Evolutionary conservation across 2,888 invertebrate species (phyloP).

Genomic region (Tetragonisca angustula): DNA sequence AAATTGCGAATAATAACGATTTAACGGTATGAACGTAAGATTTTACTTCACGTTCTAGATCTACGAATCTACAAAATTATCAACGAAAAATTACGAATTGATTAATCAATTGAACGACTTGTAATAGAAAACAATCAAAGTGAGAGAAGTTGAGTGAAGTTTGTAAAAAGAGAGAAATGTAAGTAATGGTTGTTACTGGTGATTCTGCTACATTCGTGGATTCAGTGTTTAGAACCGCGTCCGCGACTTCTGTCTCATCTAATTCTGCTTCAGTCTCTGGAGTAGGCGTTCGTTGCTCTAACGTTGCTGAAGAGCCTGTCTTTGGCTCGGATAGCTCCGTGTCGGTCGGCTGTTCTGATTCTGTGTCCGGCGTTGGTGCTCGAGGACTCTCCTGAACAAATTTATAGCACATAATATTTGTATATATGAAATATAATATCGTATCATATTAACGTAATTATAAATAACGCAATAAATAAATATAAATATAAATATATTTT

Average conservation of each 20-base stretch:
- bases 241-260: constrained; percentile 60
- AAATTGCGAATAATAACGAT: too few relatives aligned
- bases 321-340: constrained; percentile 79
- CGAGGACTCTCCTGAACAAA: constrained; percentile 76
- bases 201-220: neutral
- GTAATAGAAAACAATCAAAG: too few relatives aligned
- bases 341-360: constrained; percentile 81
- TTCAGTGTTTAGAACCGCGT: neutral
- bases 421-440: too few relatives aligned
- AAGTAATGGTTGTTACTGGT: neutral
- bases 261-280: constrained; percentile 76
- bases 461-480: neutral
- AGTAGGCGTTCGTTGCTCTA: constrained; percentile 74
- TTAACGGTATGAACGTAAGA: too few relatives aligned
- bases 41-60: too few relatives aligned
- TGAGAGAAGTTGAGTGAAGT: too few relatives aligned
- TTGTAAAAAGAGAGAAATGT: neutral
- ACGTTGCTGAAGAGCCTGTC: constrained; percentile 69
- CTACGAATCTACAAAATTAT: too few relatives aligned
- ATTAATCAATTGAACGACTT: too few relatives aligned
- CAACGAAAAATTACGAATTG: too few relatives aligned
- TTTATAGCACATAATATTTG: too few relatives aligned
- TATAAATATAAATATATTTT: neutral
- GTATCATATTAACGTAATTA: too few relatives aligned
- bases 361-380: constrained; percentile 78